A percentile compares a stretch with the other conserved stretches of the same genome.
These are phyloP conservation scores for Sceloporus undulatus DNA, from an alignment of 2,113 vertebrate genomes.

Conservation along the genomic window DNA sequence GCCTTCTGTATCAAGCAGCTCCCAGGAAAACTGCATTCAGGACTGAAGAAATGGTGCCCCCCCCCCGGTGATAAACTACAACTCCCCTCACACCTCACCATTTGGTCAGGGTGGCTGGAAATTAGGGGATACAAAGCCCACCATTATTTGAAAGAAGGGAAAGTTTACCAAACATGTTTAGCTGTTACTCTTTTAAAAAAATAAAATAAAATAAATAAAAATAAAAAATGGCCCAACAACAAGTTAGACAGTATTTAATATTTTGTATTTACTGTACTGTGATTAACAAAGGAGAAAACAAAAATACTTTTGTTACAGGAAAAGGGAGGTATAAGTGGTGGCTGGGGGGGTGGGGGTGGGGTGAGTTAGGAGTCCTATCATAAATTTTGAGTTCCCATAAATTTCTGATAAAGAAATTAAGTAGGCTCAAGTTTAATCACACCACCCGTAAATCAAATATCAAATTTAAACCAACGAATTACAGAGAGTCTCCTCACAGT, in stretches of 20 bases:
- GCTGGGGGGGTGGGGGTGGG: too few species aligned
- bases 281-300: conserved; percentile 56
- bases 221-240: conserved; percentile 67
- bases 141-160: background rate
- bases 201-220: too few species aligned
- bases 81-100: too few species aligned
- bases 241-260: conserved; percentile 61
- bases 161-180: background rate
- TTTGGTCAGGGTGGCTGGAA: background rate
- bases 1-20: conserved; percentile 51
- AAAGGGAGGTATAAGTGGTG: conserved; percentile 21
- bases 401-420: conserved; percentile 75
- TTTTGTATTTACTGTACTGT: conserved; percentile 61
- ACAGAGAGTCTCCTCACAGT: conserved; percentile 80
- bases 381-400: conserved; percentile 59
- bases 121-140: background rate
- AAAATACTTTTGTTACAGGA: conserved; percentile 49
- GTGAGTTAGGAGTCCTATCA: background rate
- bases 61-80: too few species aligned
- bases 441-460: conserved; percentile 80
- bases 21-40: background rate
- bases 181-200: conserved; percentile 56
- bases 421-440: conserved; percentile 77
- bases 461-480: conserved; percentile 85
- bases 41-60: too few species aligned